Percentiles rank a stretch among this genome's conserved stretches.
Conservation (phyloP, 2,888 invertebrate genomes). For the Agrenia bidenticulata region DNA sequence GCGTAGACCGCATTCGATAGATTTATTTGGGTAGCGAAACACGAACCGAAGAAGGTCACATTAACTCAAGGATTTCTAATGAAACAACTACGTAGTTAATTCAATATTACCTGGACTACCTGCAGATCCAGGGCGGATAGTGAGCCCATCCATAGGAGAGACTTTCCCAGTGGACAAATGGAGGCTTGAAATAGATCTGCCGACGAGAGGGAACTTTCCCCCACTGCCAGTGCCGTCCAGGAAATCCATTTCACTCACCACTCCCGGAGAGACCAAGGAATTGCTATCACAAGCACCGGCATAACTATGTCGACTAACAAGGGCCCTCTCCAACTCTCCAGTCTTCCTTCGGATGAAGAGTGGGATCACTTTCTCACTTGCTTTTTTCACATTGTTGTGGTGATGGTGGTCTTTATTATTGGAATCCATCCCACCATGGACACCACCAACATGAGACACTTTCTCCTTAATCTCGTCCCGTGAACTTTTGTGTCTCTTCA, state of each 20-base stretch:
- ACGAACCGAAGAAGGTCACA: not conserved
- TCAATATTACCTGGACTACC: slow-evolving; percentile 26
- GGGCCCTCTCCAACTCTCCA: not conserved
- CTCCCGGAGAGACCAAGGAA: not conserved
- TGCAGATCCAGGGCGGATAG: slow-evolving; percentile 20
- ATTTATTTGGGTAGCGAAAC: no score
- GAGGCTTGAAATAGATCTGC: slow-evolving; percentile 2
- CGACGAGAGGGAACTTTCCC: not conserved
- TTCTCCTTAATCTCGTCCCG: not conserved
- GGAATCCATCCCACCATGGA: slow-evolving; percentile 7
- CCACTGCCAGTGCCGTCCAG: not conserved
- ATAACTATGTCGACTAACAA: not conserved
- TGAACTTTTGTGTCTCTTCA: slow-evolving; percentile 22
- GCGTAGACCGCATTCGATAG: no score
- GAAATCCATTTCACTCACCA: not conserved
- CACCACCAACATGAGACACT: slow-evolving; percentile 24
- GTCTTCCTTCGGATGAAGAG: not conserved
- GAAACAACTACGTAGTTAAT: not conserved
- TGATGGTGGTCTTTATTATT: not conserved
- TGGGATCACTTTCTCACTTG: not conserved
- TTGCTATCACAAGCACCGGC: not conserved
- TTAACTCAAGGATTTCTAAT: not conserved
- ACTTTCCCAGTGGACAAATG: slow-evolving; percentile 17
- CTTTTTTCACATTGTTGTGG: no score
- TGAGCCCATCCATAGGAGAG: slow-evolving; percentile 15